Evolutionary conservation across 2,113 vertebrate species (phyloP).

Genomic region (Semnornis frantzii): DNA sequence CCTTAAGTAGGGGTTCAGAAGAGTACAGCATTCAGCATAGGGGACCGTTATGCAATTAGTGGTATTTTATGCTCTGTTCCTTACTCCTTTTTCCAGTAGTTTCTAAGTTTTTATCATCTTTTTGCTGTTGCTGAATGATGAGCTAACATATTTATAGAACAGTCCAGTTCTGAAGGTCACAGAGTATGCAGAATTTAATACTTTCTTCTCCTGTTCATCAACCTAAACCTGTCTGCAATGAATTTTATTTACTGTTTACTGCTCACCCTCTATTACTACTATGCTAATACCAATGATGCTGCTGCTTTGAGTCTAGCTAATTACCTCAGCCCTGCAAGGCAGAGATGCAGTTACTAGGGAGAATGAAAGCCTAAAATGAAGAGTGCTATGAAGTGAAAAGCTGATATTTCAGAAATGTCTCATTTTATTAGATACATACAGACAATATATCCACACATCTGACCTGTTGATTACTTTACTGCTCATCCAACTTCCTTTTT

Average conservation of each 20-base stretch:
- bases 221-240: background rate
- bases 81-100: background rate
- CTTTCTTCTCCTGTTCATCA: background rate
- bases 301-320: background rate
- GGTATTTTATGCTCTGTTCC: background rate
- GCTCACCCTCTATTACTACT: background rate
- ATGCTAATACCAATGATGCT: background rate
- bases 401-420: background rate
- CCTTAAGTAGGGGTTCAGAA: background rate
- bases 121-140: background rate
- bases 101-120: background rate
- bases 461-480: background rate
- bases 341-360: background rate
- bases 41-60: background rate
- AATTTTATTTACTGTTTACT: background rate
- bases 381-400: background rate
- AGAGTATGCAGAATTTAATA: background rate
- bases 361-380: background rate
- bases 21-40: background rate
- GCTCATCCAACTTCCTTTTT: background rate
- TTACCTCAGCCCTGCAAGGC: background rate
- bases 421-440: background rate
- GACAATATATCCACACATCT: background rate
- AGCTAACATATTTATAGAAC: background rate
- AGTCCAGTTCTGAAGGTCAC: background rate